A percentile compares a stretch with the other conserved stretches of the same genome.
phyloP scores from a whole-genome alignment of 2,888 invertebrate species.

The Drosophila anomelani region DNA sequence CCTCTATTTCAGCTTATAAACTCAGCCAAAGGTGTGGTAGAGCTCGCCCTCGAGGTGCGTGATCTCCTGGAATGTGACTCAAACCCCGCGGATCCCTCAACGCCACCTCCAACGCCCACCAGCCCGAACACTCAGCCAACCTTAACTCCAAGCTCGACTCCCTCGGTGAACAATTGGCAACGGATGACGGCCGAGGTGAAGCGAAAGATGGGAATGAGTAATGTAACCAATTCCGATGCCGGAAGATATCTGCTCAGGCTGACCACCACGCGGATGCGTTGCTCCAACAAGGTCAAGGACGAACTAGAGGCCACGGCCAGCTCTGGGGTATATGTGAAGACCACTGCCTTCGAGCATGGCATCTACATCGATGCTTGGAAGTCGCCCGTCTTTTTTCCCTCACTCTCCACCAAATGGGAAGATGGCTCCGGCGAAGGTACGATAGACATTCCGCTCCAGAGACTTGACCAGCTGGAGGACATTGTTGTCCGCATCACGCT shows the following conservation, averaged over 20 bases:
- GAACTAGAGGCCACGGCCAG: constrained; percentile 83
- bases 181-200: constrained; percentile 82
- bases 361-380: constrained; percentile 88
- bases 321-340: constrained; percentile 90
- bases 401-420: constrained; percentile 91
- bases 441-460: constrained; percentile 78
- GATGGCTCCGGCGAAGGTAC: constrained; percentile 73
- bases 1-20: constrained; percentile 69
- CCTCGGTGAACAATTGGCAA: constrained; percentile 68
- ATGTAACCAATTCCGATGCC: constrained; percentile 49
- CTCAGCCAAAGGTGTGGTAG: constrained; percentile 83
- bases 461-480: constrained; percentile 76
- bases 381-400: constrained; percentile 90
- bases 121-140: constrained; percentile 4
- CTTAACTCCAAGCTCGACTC: background rate
- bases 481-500: constrained; percentile 82
- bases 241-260: constrained; percentile 74
- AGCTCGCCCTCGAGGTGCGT: constrained; percentile 82
- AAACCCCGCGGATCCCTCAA: background rate
- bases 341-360: constrained; percentile 89
- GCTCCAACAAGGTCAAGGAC: constrained; percentile 84
- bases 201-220: constrained; percentile 81
- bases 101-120: constrained; percentile 1
- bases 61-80: constrained; percentile 68
- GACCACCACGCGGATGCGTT: constrained; percentile 83